A percentile compares a stretch with the other conserved stretches of the same genome.
These are phyloP conservation scores for Podabrus alpinus DNA, from an alignment of 2,888 invertebrate species.

Conservation along the genomic window DNA sequence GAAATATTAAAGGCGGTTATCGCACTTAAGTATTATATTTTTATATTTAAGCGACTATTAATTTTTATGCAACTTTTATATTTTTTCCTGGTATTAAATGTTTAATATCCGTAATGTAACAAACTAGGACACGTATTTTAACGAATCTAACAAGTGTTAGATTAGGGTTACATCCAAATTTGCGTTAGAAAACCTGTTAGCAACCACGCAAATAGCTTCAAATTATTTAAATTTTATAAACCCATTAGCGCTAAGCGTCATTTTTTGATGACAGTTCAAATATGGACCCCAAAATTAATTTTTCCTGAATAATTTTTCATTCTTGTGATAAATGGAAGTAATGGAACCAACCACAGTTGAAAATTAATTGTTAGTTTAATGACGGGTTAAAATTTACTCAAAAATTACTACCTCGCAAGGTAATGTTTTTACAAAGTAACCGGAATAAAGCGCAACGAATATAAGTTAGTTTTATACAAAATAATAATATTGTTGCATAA, in stretches of 20 bases:
- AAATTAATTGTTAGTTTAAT: not conserved
- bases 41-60: not conserved
- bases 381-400: not conserved
- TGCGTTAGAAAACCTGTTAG: not conserved
- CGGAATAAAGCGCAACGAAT: too few relatives aligned
- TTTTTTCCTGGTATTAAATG: not conserved
- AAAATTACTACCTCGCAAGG: not conserved
- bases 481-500: not conserved
- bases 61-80: not conserved
- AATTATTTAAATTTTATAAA: not conserved
- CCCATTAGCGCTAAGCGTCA: not conserved
- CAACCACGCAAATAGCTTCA: not conserved
- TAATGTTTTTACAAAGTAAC: not conserved
- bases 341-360: not conserved
- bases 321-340: not conserved
- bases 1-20: not conserved
- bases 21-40: not conserved
- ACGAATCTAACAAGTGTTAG: not conserved
- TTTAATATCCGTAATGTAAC: not conserved
- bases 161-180: not conserved
- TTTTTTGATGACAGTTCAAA: not conserved
- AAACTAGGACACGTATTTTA: not conserved
- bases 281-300: not conserved
- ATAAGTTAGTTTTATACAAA: not conserved
- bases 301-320: not conserved